Evolutionary conservation across 2,797 vertebrate species (phyloP), one percentile per base, ranked within the genome.

Genomic region (Erpetoichthys calabaricus): DNA sequence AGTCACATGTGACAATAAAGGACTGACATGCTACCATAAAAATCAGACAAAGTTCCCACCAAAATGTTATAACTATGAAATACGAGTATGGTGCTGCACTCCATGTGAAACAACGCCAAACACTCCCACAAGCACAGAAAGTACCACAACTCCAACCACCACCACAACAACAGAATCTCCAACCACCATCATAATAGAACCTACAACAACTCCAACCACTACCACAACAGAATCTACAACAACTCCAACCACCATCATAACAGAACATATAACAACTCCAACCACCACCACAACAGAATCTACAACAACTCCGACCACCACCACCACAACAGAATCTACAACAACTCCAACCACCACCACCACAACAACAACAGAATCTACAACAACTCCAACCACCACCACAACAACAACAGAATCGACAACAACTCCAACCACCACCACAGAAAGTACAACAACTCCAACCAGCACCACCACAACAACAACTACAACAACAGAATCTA

Each of bases 31-130:
- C 60, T 71, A 59, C 58, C 75, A 76, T 55, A 57, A 70, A 60
- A 64, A 75, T 9, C 75, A 78, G 51, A 51, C 62, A 6, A 71
- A 71, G 3, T 53, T 64, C 42, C 57, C 73, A 8, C 53, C 65
- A 50, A 54, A 70, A 25, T 77, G 75, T 58, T 70, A 72, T 10
- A 74, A 77, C 67, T 77, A 75, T 45, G 69, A 73, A 64, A 57
- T 75, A 57, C 67, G 63, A 64, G 59, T 75, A 57, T 55, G 63
- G 7, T 74, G 72, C 64, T 73, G 73, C 51, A n/a, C n/a, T n/a
- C 46, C 45, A 43, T 73, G 71, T 41, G 49, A 58, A 55, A 51
- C 41, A n/a, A n/a, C n/a, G n/a, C n/a, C n/a, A n/a, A n/a, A n/a
- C n/a, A n/a, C n/a, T n/a, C n/a, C 7, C 56, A 74, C 47, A 44